Percentiles rank a stretch among this genome's conserved stretches.
These are phyloP conservation scores for Rhamphomyia laevipes DNA, from an alignment of 2,888 invertebrate genomes.

Conservation along the genomic window DNA sequence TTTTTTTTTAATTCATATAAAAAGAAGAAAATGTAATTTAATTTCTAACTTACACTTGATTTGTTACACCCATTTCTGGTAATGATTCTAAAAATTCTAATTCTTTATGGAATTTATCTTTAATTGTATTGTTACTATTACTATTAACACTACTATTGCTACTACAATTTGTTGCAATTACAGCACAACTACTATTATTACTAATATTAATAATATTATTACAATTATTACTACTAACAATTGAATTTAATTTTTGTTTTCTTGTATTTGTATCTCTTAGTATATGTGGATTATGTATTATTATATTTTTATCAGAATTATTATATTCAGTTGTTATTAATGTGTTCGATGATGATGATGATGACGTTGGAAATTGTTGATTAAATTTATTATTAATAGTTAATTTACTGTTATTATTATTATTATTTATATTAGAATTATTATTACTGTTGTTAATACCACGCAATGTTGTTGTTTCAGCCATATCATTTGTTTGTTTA, in stretches of 20 bases:
- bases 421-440: neutral
- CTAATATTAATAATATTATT: neutral
- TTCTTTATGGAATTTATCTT: slow-evolving; percentile 30
- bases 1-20: neutral
- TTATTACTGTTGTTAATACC: neutral
- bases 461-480: slow-evolving; percentile 14
- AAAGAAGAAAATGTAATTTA: neutral
- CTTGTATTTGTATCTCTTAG: too few relatives aligned
- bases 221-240: neutral
- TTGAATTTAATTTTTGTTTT: too few relatives aligned
- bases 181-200: slow-evolving; percentile 9
- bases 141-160: slow-evolving; percentile 17
- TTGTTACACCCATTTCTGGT: slow-evolving; percentile 35
- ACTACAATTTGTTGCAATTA: slow-evolving; percentile 12
- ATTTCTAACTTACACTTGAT: slow-evolving; percentile 29
- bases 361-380: neutral
- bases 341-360: neutral
- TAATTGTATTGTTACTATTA: slow-evolving; percentile 16
- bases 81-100: slow-evolving; percentile 32
- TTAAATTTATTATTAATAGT: too few relatives aligned
- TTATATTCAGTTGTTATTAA: neutral
- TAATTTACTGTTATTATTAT: too few relatives aligned
- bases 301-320: neutral
- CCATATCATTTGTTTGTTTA: slow-evolving; percentile 12
- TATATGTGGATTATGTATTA: too few relatives aligned